phyloP scores from a whole-genome alignment of 1,140 invertebrate genomes.

The Arctopsyche grandis region DNA sequence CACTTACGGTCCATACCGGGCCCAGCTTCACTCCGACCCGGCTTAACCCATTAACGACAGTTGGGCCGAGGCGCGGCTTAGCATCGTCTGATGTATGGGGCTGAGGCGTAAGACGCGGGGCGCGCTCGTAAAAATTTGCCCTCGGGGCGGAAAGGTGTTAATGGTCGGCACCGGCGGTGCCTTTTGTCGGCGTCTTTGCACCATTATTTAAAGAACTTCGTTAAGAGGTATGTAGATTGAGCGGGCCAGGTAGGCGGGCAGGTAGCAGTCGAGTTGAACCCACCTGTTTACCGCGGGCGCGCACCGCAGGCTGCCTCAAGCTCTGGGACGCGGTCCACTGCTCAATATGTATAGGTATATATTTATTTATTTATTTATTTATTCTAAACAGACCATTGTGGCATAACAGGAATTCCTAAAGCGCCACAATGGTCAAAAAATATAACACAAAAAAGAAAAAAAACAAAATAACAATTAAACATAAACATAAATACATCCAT shows the following conservation, averaged over 20 bases:
- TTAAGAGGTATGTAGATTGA: constrained; percentile 46
- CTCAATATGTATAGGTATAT: no score
- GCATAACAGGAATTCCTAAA: no score
- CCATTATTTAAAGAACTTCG: constrained; percentile 45
- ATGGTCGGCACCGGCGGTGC: constrained; percentile 42
- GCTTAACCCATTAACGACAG: constrained; percentile 22
- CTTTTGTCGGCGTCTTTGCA: constrained; percentile 45
- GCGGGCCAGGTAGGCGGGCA: constrained; percentile 30
- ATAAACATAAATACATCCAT: no score
- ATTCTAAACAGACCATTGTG: no score
- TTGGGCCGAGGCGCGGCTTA: not conserved
- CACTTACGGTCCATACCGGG: no score
- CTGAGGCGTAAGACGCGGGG: not conserved
- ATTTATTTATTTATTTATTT: no score
- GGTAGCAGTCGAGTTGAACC: constrained; percentile 19
- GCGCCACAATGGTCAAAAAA: no score
- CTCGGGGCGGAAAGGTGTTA: constrained; percentile 42
- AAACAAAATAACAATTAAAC: no score
- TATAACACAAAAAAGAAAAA: no score
- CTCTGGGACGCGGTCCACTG: not conserved
- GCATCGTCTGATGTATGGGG: constrained; percentile 15
- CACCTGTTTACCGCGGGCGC: constrained; percentile 40
- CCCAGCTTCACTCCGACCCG: no score
- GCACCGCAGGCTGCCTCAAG: not conserved
- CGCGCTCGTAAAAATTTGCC: constrained; percentile 40